Conservation (phyloP, 2,888 invertebrate species). For the Eupithecia pulchellata region DNA sequence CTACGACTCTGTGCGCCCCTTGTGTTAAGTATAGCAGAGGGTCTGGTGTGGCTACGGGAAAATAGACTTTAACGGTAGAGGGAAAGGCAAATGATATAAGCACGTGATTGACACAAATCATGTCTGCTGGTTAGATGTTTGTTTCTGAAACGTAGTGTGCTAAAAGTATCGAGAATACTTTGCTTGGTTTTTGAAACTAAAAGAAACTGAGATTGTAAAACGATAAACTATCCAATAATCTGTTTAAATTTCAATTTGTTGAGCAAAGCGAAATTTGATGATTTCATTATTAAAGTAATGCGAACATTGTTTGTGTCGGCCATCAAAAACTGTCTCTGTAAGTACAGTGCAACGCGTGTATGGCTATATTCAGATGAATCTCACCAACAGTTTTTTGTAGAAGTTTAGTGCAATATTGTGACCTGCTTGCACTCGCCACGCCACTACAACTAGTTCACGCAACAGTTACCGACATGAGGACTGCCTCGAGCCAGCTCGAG, state of each 20-base stretch:
- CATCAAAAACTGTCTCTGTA: not conserved
- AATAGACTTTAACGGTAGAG: not conserved
- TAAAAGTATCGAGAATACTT: not conserved
- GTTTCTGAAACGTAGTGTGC: not conserved
- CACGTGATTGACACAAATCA: conserved; percentile 13
- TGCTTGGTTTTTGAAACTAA: not conserved
- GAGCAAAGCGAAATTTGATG: too few relatives aligned
- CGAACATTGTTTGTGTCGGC: too few relatives aligned
- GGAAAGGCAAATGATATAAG: conserved; percentile 6
- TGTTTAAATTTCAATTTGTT: not conserved
- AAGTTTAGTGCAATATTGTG: not conserved
- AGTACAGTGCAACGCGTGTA: not conserved
- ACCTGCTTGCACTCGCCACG: conserved; percentile 6
- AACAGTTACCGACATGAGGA: conserved; percentile 34
- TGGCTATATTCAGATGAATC: not conserved
- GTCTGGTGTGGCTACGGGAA: not conserved
- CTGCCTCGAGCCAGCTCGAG: conserved; percentile 17
- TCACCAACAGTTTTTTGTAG: not conserved
- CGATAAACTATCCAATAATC: not conserved
- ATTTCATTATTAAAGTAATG: too few relatives aligned
- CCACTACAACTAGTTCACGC: conserved; percentile 31
- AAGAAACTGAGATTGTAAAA: not conserved
- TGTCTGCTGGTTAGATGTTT: not conserved
- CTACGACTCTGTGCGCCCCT: conserved; percentile 11
- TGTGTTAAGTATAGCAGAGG: conserved; percentile 10